phyloP scores from a whole-genome alignment of 2,797 vertebrate species.

The Mormyrops attenuatus region DNA sequence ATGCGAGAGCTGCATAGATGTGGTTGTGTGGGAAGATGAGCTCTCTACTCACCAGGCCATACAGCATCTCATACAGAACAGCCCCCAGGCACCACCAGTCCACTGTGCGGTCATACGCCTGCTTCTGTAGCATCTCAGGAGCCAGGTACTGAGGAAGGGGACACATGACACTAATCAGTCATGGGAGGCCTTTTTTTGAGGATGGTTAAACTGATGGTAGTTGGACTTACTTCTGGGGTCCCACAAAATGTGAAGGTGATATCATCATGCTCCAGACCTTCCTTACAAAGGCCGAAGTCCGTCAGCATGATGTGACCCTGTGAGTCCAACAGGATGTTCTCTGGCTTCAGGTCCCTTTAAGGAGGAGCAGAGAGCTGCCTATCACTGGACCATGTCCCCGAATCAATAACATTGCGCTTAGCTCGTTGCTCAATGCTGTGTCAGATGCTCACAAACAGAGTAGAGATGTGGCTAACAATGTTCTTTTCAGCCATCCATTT shows the following conservation, averaged over 20 bases:
- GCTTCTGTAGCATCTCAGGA: conserved; percentile 65
- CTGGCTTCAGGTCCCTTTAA: conserved; percentile 76
- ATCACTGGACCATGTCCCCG: not conserved
- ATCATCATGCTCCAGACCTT: conserved; percentile 75
- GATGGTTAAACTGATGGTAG: not conserved
- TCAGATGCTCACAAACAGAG: not conserved
- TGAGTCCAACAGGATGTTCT: conserved; percentile 76
- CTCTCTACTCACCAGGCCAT: conserved; percentile 41
- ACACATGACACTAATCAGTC: not conserved
- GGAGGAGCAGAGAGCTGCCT: not conserved
- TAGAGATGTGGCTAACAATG: not conserved
- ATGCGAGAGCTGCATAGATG: not conserved
- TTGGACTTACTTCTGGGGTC: conserved; percentile 68
- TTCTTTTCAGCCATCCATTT: not conserved
- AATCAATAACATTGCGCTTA: not conserved
- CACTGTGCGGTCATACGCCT: conserved; percentile 59
- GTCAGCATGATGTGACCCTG: conserved; percentile 79
- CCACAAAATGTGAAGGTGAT: conserved; percentile 89
- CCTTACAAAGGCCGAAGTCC: conserved; percentile 82
- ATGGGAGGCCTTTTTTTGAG: not conserved
- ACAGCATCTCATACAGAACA: conserved; percentile 71
- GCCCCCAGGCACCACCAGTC: conserved; percentile 72
- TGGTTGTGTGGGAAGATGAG: not conserved
- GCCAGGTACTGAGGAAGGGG: conserved; percentile 54
- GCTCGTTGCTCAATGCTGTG: not conserved